A percentile compares a stretch with the other conserved stretches of the same genome.
phyloP scores from a whole-genome alignment of 1,140 invertebrate genomes.

The Hyles vespertilio region DNA sequence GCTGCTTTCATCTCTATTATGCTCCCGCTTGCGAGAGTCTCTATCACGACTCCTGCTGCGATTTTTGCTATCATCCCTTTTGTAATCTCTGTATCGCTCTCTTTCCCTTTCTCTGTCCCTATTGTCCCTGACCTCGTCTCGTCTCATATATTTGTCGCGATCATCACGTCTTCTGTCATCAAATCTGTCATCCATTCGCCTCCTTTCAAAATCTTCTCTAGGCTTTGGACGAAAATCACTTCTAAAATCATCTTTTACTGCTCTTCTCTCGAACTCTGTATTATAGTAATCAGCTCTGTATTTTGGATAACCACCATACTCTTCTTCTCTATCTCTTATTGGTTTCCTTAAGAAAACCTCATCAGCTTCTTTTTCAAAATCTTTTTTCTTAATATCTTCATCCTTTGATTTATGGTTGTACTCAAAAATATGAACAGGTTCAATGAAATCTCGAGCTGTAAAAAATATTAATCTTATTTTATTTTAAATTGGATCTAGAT shows the following conservation, averaged over 20 bases:
- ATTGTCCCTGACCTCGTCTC: slow-evolving; percentile 30
- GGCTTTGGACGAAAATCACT: slow-evolving; percentile 30
- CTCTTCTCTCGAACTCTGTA: slow-evolving; percentile 38
- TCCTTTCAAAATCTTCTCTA: slow-evolving; percentile 40
- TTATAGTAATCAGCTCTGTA: slow-evolving; percentile 19
- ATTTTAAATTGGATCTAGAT: slow-evolving; percentile 1
- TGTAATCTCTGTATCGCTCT: slow-evolving; percentile 28
- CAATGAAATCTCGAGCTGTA: slow-evolving; percentile 71
- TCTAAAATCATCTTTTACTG: slow-evolving; percentile 25
- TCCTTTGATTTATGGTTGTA: slow-evolving; percentile 77
- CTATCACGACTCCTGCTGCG: slow-evolving; percentile 41
- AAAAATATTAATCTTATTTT: slow-evolving; percentile 19
- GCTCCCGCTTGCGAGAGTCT: slow-evolving; percentile 52
- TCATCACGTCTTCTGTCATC: slow-evolving; percentile 57
- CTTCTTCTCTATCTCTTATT: slow-evolving; percentile 32
- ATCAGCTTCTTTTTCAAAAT: slow-evolving; percentile 60
- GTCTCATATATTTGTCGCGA: slow-evolving; percentile 50
- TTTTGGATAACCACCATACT: slow-evolving; percentile 11
- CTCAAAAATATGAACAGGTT: slow-evolving; percentile 78
- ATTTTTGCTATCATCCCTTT: slow-evolving; percentile 20
- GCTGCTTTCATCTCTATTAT: slow-evolving; percentile 43
- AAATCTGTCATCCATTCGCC: slow-evolving; percentile 35
- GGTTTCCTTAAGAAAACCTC: slow-evolving; percentile 49
- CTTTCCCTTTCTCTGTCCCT: slow-evolving; percentile 19
- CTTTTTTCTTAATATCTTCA: slow-evolving; percentile 42